Evolutionary conservation across 2,113 vertebrate species (phyloP).

Genomic region (Hystrix cristata): DNA sequence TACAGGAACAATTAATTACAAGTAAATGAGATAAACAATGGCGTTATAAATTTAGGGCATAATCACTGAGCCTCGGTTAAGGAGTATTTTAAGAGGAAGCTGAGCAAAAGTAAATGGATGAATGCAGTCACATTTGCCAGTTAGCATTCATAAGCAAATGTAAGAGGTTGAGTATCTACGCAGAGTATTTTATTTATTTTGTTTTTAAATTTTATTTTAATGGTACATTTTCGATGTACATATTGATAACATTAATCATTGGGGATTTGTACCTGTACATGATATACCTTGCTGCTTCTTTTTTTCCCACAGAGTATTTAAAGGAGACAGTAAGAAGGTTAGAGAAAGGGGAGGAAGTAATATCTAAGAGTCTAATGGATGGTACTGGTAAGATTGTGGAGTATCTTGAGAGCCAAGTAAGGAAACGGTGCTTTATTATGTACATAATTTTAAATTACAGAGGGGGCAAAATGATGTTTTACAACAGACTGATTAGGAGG

Average conservation of each 20-base stretch:
- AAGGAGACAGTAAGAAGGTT: not conserved
- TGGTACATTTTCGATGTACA: too few relatives aligned
- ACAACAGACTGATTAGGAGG: not conserved
- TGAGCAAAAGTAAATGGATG: not conserved
- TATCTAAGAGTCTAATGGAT: not conserved
- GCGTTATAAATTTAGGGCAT: constrained; percentile 16
- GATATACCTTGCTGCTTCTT: too few relatives aligned
- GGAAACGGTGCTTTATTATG: not conserved
- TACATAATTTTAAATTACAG: not conserved
- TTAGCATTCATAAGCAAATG: not conserved
- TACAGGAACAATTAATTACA: not conserved
- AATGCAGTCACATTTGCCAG: not conserved
- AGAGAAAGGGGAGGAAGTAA: not conserved
- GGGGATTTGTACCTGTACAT: too few relatives aligned
- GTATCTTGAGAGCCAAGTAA: not conserved
- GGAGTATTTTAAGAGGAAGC: constrained; percentile 3
- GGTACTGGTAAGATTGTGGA: not conserved
- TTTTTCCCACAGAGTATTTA: not conserved
- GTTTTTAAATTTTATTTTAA: too few relatives aligned
- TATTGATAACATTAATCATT: too few relatives aligned
- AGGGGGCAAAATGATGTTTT: constrained; percentile 58
- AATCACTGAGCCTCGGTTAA: not conserved
- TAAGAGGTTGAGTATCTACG: not conserved
- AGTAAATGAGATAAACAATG: not conserved
- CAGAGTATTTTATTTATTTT: not conserved